A percentile compares a stretch with the other conserved stretches of the same genome.
phyloP scores from a whole-genome alignment of 1,140 invertebrate species.

The Coboldia fuscipes region DNA sequence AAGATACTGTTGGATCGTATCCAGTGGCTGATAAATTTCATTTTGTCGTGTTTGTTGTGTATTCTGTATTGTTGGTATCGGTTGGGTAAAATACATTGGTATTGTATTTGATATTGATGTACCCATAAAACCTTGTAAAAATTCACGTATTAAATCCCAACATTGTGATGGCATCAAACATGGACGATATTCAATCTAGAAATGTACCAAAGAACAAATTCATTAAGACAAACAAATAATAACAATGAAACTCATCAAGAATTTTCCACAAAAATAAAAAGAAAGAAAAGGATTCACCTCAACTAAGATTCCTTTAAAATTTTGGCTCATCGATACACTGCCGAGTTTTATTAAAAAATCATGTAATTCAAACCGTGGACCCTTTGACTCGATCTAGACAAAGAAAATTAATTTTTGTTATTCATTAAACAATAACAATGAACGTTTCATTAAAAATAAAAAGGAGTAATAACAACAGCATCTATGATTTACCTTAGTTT shows the following conservation, averaged over 20 bases:
- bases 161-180: slow-evolving; percentile 69
- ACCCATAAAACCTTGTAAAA: slow-evolving; percentile 79
- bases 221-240: too few species aligned
- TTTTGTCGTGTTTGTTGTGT: slow-evolving; percentile 33
- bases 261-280: neutral
- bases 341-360: slow-evolving; percentile 92
- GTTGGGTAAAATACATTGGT: slow-evolving; percentile 36
- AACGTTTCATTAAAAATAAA: neutral
- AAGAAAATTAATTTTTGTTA: neutral
- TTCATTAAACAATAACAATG: neutral
- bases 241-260: too few species aligned
- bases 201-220: too few species aligned
- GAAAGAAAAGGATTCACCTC: slow-evolving; percentile 36
- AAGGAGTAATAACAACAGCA: neutral
- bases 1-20: slow-evolving; percentile 86
- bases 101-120: slow-evolving; percentile 39
- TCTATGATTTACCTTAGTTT: slow-evolving; percentile 32
- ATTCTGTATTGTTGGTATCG: slow-evolving; percentile 9
- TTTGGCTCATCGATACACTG: slow-evolving; percentile 76
- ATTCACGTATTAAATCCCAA: slow-evolving; percentile 82
- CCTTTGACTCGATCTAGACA: slow-evolving; percentile 61
- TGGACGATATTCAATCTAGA: slow-evolving; percentile 75
- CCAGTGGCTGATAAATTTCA: slow-evolving; percentile 70
- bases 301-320: slow-evolving; percentile 83
- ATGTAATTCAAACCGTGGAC: slow-evolving; percentile 73